Conservation (phyloP, 2,888 invertebrate species). For the Morpho deidamia region DNA sequence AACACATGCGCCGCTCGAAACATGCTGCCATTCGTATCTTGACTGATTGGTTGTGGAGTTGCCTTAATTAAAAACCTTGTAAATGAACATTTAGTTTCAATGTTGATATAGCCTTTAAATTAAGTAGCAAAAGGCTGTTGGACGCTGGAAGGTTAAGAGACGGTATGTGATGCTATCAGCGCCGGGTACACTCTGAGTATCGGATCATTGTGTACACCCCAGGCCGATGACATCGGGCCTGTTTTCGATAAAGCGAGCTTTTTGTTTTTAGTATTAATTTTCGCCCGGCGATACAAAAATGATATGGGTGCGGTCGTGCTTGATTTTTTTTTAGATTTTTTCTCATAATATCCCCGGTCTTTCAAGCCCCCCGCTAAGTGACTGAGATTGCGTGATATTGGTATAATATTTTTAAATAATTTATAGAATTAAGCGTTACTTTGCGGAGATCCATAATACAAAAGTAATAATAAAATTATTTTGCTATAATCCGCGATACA, state of each 20-base stretch:
- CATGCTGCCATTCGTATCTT: constrained; percentile 29
- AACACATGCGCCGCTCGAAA: constrained; percentile 26
- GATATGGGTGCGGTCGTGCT: constrained; percentile 34
- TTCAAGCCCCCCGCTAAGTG: constrained; percentile 20
- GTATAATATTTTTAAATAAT: constrained; percentile 14
- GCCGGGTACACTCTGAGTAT: constrained; percentile 36
- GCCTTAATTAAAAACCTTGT: constrained; percentile 37
- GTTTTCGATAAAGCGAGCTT: constrained; percentile 59
- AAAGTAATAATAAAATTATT: no score
- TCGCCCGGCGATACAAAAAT: constrained; percentile 52
- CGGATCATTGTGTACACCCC: constrained; percentile 43
- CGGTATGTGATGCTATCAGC: constrained; percentile 38
- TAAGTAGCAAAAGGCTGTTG: constrained; percentile 17
- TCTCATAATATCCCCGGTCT: constrained; percentile 17
- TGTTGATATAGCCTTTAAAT: constrained; percentile 19
- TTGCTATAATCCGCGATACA: no score
- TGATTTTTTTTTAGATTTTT: constrained; percentile 23
- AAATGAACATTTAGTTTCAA: constrained; percentile 27
- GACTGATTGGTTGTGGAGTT: constrained; percentile 35
- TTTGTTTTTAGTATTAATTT: constrained; percentile 63
- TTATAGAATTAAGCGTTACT: no score
- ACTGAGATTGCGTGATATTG: constrained; percentile 19
- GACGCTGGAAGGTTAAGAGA: constrained; percentile 3
- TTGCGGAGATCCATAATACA: no score
- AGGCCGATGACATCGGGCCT: constrained; percentile 64